Percentiles rank a stretch among this genome's conserved stretches.
These are phyloP conservation scores for Papilio protenor DNA, from an alignment of 2,888 invertebrate genomes.

Conservation along the genomic window DNA sequence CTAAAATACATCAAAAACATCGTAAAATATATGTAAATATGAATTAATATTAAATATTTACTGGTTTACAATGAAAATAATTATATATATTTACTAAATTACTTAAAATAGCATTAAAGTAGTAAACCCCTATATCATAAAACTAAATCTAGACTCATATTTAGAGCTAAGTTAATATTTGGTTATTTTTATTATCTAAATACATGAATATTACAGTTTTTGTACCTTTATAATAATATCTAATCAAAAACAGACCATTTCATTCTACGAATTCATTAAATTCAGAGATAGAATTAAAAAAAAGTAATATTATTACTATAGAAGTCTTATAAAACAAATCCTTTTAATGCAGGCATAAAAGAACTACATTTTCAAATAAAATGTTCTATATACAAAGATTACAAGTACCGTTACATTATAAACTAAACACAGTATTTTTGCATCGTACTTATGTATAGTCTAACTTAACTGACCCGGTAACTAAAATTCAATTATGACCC, in stretches of 20 bases:
- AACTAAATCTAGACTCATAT: neutral
- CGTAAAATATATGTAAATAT: neutral
- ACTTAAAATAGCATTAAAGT: neutral
- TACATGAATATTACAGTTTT: neutral
- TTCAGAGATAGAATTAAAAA: neutral
- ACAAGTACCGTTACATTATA: neutral
- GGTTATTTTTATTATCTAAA: neutral
- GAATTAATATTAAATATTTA: neutral
- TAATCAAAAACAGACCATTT: neutral
- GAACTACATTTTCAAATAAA: neutral
- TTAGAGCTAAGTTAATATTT: slow-evolving; percentile 6
- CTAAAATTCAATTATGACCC: too few species aligned
- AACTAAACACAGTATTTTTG: neutral
- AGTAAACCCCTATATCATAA: neutral
- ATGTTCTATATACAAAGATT: neutral
- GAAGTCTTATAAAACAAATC: neutral
- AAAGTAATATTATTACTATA: neutral
- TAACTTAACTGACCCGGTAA: neutral
- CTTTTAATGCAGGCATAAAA: neutral
- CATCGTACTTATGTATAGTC: neutral
- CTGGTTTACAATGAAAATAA: neutral
- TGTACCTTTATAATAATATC: neutral
- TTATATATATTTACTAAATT: neutral
- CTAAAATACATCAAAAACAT: neutral
- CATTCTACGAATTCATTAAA: neutral